Base-by-base conservation (phyloP, 2,113 vertebrate species). In the Apodemus speciosus region DNA sequence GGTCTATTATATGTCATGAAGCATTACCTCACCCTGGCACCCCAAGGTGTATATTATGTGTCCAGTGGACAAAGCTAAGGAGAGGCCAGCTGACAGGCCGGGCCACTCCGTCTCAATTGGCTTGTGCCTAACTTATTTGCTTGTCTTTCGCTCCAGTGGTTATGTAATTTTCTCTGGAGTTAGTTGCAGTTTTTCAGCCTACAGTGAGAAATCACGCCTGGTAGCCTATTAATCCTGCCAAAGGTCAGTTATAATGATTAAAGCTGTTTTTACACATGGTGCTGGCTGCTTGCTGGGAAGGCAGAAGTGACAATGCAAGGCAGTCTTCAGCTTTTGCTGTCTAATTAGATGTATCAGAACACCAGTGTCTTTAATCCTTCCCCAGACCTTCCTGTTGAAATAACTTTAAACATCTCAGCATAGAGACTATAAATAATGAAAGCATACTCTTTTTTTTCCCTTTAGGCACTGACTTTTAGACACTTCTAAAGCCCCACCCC, bases 181-280 rank as follows among this genome's bases (percentile, higher is more conserved):
- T 85, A 49, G 71, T 89, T 89, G 43, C 79, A 71, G 27, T 97
- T 97, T 97, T 97, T 96, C 94, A 96, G 91, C 87, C 92, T 83
- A 49, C 87, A 69, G 46, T 92, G 91, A 96, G 94, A 94, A 93
- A 94, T 81, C 30, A 6, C 89, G 46, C 75, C 76, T 56, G 68
- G 83, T 93, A 85, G 86, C 71, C 85, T 84, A 86, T 94, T 91
- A 92, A 94, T 96, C 69, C 91, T 1, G 0, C 68, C 92, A 95
- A 96, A 95, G 85, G 83, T 94, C 96, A 95, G 62, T 96, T 91
- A 77, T 53, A 91, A 91, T 85, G 89, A 95, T 96, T 71, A 81
- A 96, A 96, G 83, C 66, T 81, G 56, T 46, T 75, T 87, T 92
- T 84, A 30, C 92, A 71, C 40, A 14, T 46, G 62, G 58, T 79